Evolutionary conservation across 2,113 vertebrate species (phyloP), one percentile per base, ranked within the genome.

Genomic region (Entomyzon cyanotis): DNA sequence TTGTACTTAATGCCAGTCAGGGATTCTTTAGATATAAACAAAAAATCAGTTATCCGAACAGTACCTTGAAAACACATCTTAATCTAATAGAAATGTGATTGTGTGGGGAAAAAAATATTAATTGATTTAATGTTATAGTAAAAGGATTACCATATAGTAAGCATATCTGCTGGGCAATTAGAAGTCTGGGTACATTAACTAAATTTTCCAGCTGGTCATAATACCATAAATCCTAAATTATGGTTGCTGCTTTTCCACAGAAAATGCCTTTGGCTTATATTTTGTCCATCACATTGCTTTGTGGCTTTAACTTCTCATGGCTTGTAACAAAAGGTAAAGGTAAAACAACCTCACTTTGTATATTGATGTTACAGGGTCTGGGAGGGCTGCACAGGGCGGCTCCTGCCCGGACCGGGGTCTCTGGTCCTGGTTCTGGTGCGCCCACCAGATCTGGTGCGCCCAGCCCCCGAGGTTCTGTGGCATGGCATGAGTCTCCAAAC

Each of bases 91-190:
- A 95, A 84, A 78, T 55, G 70, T 8, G 67, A 85, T 28, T 69
- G 39, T 3, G 4, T 17, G 31, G 5, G 15, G 12, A 14, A 33
- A 56, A 68, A 46, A 22, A 14, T 23, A 50, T 33, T 47, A n/a
- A 59, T 89, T 50, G 19, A 67, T 91, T 89, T 62, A 80, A 49
- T 85, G 30, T 71, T 80, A 67, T 27, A 89, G 30, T 46, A 52
- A 89, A 96, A 89, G 23, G 10, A 94, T 93, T 94, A 73, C 25
- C 24, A 64, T 42, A 65, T 77, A 84, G 83, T 70, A 87, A 70
- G 35, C 39, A 53, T n/a, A 92, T 76, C 70, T 87, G 49, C 46
- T 81, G 62, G 55, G 25, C 22, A 78, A 81, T 94, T 89, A 90
- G 58, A 50, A 90, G 50, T 47, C 68, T 91, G 62, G 30, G 31